Evolutionary conservation across 2,888 invertebrate genomes (phyloP).

Genomic region (Dasypogon diadema): DNA sequence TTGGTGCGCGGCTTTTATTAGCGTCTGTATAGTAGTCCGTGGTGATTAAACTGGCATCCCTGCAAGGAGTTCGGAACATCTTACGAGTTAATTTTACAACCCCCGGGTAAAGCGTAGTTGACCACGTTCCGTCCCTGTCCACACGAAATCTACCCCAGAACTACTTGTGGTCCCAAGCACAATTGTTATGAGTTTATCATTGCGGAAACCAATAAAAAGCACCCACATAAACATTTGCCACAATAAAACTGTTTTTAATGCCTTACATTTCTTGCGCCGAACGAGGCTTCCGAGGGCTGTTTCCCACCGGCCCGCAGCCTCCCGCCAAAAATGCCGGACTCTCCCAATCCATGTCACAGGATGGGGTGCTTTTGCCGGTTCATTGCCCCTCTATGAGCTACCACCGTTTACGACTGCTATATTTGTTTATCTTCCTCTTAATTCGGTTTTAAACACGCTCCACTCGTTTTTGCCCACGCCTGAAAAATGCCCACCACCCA

Average conservation of each 20-base stretch:
- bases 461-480: not conserved
- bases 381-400: not conserved
- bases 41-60: not conserved
- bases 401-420: not conserved
- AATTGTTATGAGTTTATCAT: not conserved
- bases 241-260: conserved; percentile 4
- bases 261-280: not conserved
- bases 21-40: not conserved
- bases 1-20: not conserved
- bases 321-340: not conserved
- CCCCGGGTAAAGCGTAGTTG: not conserved
- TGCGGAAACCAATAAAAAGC: not conserved
- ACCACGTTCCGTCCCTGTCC: not conserved
- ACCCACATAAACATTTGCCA: not conserved
- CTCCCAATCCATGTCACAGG: not conserved
- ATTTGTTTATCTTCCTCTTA: conserved; percentile 15
- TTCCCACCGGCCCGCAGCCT: not conserved
- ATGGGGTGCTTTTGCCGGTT: not conserved
- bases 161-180: not conserved
- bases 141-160: not conserved
- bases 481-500: not conserved
- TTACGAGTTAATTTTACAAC: not conserved
- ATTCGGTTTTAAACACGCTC: conserved; percentile 1
- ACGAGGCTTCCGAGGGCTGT: not conserved
- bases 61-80: not conserved